Evolutionary conservation across 2,113 vertebrate species (phyloP), one percentile per base, ranked within the genome.

Genomic region (Aleadryas rufinucha): DNA sequence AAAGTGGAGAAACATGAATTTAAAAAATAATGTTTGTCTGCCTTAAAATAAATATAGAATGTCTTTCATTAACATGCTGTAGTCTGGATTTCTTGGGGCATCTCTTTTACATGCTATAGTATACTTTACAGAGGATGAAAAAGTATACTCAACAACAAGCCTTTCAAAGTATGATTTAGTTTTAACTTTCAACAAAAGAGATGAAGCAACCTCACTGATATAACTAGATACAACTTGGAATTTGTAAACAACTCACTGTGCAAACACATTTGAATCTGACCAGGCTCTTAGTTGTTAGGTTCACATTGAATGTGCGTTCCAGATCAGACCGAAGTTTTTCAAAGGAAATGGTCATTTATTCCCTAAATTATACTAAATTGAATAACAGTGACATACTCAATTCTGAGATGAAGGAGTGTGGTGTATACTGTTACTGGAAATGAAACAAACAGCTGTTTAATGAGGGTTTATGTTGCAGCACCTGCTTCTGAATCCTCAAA

Each of bases 391-490:
- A 19, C 17, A 88, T 68, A 37, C 17, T 70, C 63, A 53, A 11
- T 87, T 77, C 60, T 78, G 45, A 94, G 71, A 91, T 93, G 78
- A 79, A 90, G 65, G 39, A 84, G 35, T 66, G 20, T 42, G 52
- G 33, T 65, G 54, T 33, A 37, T 72, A 63, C 33, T 72, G 26
- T 26, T 78, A 74, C 56, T 79, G 56, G 50, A 96, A 96, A 87
- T 56, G 39, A 93, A 96, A 72, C 11, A 86, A 95, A 65, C 61
- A 93, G 75, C 49, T 94, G 47, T 93, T 87, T 90, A 92, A 93
- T 90, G 84, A 94, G 66, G 33, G 14, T 54, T 95, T 88, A 35
- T 68, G 87, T 90, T 93, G 60, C 33, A 91, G 60, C 68, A 90
- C 74, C 75, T 84, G 64, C 54, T 95, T 94, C 57, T 86, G 71